A percentile compares a stretch with the other conserved stretches of the same genome.
Conservation (phyloP, 92 coral and sea anemone species). For the Phenganax subtilis region DNA sequence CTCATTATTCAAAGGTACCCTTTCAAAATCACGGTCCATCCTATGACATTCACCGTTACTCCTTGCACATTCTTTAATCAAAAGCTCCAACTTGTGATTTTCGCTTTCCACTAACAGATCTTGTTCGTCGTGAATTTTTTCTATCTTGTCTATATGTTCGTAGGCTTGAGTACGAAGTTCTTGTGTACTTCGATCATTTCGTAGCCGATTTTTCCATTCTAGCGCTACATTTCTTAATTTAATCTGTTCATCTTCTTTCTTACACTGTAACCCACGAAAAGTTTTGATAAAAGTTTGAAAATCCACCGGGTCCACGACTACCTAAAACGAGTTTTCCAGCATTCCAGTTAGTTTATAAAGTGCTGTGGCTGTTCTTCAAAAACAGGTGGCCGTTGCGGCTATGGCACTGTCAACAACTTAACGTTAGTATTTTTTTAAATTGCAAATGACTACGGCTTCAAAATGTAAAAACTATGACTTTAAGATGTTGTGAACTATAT, state of each 20-base stretch:
- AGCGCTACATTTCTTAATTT: slow-evolving; percentile 76
- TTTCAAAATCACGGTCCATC: not conserved
- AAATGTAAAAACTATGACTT: not conserved
- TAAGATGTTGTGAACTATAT: not conserved
- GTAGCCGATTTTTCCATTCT: slow-evolving; percentile 64
- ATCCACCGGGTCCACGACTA: slow-evolving; percentile 28
- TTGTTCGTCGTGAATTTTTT: slow-evolving; percentile 58
- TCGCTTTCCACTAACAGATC: slow-evolving; percentile 72
- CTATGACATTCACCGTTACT: not conserved
- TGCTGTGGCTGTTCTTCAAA: not conserved
- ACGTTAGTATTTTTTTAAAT: not conserved
- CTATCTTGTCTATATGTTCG: slow-evolving; percentile 58
- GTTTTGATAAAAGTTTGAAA: slow-evolving; percentile 46
- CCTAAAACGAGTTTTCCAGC: not conserved
- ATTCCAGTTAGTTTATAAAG: no score
- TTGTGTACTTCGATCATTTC: slow-evolving; percentile 47
- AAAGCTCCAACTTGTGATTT: slow-evolving; percentile 40
- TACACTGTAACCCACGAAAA: slow-evolving; percentile 54
- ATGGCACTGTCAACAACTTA: not conserved
- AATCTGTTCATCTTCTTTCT: slow-evolving; percentile 74
- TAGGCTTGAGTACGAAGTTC: slow-evolving; percentile 64
- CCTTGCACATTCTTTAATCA: slow-evolving; percentile 3
- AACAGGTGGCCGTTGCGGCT: slow-evolving; percentile 7
- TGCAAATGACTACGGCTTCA: not conserved
- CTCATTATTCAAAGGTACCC: not conserved